Evolutionary conservation across 2,113 vertebrate genomes (phyloP), one percentile per base, ranked within the genome.

Genomic region (Bubo blakistoni): DNA sequence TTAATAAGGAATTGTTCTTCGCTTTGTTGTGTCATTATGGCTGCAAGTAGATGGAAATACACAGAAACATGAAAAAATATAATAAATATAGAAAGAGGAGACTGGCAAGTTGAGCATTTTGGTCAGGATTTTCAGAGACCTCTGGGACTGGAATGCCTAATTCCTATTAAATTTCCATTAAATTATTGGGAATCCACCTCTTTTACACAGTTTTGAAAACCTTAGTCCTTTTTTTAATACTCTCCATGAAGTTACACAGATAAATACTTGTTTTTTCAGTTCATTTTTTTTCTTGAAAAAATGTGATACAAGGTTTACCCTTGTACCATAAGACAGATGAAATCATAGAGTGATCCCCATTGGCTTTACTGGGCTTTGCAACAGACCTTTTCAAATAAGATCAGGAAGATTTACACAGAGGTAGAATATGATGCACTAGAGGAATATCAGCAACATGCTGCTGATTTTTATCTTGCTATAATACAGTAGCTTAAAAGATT

Each of bases 61-160:
- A 58, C 8, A 86, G 18, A 47, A 55, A 52, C 4, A 27, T 32
- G 3, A 42, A 22, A 34, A 63, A 59, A n/a, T 34, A 15, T 7
- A 34, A 36, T 34, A 36, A 72, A 44, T 62, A 34, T 52, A 32
- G 74, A 55, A 55, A 52, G 12, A 63, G 10, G 49, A 36, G 18
- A 17, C 10, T 54, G 15, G 2, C 2, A 1, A 66, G 9, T 7
- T 2, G 1, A n/a, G 25, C 9, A 7, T 55, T 89, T 84, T 59
- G 10, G 5, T 67, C 18, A 29, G n/a, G 44, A 18, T 85, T 81
- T 87, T 93, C 36, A 54, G 73, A 84, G 34, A 54, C 11, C 13
- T 25, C 55, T 66, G 38, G 6, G 15, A 27, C 3, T 54, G 17
- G 16, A 77, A 62, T 83, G 13, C 5, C 11, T n/a, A 49, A 46